These are phyloP conservation scores for Lepidurus packardi DNA, from an alignment of 1,140 invertebrate genomes.

Conservation along the genomic window DNA sequence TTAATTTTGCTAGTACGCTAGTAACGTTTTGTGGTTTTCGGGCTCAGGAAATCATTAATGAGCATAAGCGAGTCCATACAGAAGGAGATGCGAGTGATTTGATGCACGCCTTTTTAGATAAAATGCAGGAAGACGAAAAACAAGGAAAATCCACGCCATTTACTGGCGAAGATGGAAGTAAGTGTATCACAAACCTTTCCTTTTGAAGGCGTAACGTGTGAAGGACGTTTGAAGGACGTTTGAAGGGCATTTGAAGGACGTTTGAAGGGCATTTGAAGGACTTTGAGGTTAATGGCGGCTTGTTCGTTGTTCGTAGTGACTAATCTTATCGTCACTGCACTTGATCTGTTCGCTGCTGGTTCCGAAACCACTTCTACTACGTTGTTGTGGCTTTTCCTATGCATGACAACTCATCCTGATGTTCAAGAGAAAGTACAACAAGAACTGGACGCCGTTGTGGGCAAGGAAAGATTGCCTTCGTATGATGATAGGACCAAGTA, in stretches of 20 bases:
- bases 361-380: constrained; percentile 75
- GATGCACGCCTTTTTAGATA: constrained; percentile 23
- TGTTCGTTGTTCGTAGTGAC: constrained; percentile 28
- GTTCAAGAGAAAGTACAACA: constrained; percentile 46
- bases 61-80: background rate
- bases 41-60: constrained; percentile 1
- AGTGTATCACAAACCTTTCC: background rate
- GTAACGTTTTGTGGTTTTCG: background rate
- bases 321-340: constrained; percentile 54
- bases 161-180: constrained; percentile 16
- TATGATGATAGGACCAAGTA: constrained; percentile 63
- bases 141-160: background rate
- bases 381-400: constrained; percentile 68
- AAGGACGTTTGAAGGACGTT: no score
- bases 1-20: no score
- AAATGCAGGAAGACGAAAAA: background rate
- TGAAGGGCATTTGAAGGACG: no score
- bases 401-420: constrained; percentile 67
- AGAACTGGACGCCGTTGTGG: constrained; percentile 72
- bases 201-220: background rate
- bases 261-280: no score
- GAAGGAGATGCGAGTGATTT: constrained; percentile 13
- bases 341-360: constrained; percentile 70
- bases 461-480: constrained; percentile 57
- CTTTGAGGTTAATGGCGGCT: no score